Conservation (phyloP, 2,113 vertebrate species). For the Lagenorhynchus albirostris region DNA sequence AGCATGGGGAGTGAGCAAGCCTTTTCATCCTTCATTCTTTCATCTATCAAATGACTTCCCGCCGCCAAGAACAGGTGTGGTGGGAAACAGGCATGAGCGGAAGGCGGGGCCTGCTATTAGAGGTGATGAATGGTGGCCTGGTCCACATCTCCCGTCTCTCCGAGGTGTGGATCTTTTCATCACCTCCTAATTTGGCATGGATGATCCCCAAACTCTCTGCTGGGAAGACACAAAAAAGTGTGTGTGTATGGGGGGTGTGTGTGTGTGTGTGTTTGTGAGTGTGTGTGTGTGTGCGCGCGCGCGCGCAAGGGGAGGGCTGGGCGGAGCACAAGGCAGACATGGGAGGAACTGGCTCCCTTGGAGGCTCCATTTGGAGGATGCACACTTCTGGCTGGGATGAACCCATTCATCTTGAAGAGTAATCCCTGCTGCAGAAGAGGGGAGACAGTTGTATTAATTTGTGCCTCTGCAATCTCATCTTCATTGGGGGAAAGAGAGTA, state of each 20-base stretch:
- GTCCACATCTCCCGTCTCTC: constrained; percentile 67
- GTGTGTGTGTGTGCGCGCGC: background rate
- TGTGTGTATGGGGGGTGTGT: background rate
- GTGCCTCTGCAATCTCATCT: constrained; percentile 76
- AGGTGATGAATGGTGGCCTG: constrained; percentile 67
- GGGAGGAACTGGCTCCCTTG: background rate
- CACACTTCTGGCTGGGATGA: constrained; percentile 47
- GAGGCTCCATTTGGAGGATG: constrained; percentile 32
- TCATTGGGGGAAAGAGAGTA: constrained; percentile 76
- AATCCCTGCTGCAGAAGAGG: constrained; percentile 72
- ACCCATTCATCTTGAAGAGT: constrained; percentile 80
- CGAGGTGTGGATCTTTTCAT: constrained; percentile 67
- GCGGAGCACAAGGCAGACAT: background rate
- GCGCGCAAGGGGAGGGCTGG: background rate
- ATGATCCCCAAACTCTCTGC: constrained; percentile 43
- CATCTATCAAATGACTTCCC: constrained; percentile 53
- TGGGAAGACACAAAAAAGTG: constrained; percentile 41
- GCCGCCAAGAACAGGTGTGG: constrained; percentile 59
- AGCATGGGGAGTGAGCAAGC: background rate
- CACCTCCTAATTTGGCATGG: constrained; percentile 37
- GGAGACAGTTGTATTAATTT: constrained; percentile 82
- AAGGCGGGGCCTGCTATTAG: constrained; percentile 40
- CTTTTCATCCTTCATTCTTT: background rate
- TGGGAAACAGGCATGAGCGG: constrained; percentile 22
- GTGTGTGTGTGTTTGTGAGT: too few relatives aligned